These are phyloP conservation scores for Potamilus streckersoni DNA, from an alignment of 1,140 invertebrate genomes.

Conservation along the genomic window DNA sequence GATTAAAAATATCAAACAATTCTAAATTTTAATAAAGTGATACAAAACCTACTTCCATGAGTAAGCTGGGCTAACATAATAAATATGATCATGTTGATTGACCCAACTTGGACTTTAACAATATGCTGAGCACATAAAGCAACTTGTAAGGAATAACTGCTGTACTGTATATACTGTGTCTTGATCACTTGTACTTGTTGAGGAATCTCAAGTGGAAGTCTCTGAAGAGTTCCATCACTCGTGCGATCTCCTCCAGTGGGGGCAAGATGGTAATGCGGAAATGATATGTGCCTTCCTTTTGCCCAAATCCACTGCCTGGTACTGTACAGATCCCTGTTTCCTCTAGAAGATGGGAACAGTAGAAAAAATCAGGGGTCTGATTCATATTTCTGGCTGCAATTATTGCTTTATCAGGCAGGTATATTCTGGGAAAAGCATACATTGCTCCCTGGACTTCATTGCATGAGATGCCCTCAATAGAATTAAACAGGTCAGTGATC, in stretches of 20 bases:
- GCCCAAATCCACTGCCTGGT: conserved; percentile 95
- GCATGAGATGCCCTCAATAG: conserved; percentile 88
- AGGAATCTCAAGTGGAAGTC: conserved; percentile 90
- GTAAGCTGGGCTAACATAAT: no score
- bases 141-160: no score
- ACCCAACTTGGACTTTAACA: no score
- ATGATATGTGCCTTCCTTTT: conserved; percentile 77
- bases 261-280: conserved; percentile 86
- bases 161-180: no score
- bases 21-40: no score
- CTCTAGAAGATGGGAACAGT: conserved; percentile 94
- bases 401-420: conserved; percentile 69
- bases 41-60: no score
- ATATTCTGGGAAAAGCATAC: conserved; percentile 89
- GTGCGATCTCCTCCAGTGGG: conserved; percentile 84
- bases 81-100: no score
- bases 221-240: conserved; percentile 86
- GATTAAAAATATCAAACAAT: no score
- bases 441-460: conserved; percentile 94
- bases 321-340: conserved; percentile 89
- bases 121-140: no score
- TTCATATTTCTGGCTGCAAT: conserved; percentile 64
- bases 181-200: conserved; percentile 75
- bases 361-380: conserved; percentile 88
- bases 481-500: conserved; percentile 91